Evolutionary conservation across 2,888 invertebrate species (phyloP), one percentile per base, ranked within the genome.

Genomic region (Parnassius orleans): DNA sequence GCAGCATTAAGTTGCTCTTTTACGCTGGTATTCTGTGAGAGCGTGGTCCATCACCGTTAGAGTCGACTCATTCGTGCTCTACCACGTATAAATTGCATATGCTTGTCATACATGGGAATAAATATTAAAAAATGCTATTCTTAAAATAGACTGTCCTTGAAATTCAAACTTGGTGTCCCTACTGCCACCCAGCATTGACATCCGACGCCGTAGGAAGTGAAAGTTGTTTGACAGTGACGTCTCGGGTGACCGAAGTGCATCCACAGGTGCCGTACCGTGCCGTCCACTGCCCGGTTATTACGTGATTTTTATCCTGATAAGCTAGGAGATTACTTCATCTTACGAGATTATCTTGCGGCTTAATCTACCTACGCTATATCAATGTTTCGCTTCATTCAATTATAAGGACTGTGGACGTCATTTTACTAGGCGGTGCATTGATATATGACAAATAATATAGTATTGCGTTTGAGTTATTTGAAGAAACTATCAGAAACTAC

Each of bases 131-230:
- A 0, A 48, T n/a, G 19, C 10, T 1, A 33, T 15, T 11, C 43
- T 33, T 24, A n/a, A 11, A 11, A 33, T 41, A 53, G 53, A 53
- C 48, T 24, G 12, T 60, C 55, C 51, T 42, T 12, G 10, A 47
- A 53, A 15, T 15, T 5, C 1, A 2, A n/a, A 53, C 3, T 9
- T 50, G 43, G 62, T 53, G 12, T 50, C 41, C 53, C 44, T 57
- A 33, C 57, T 33, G 61, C 57, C 61, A 61, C 61, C 57, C 61
- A 57, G 61, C 47, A 47, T 53, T 57, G 62, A 44, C 55, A 55
- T 55, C 55, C 55, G 60, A 60, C 44, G 55, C 60, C 55, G 41
- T 55, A 60, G 60, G 60, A 62, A 62, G 62, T 62, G 62, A 62
- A 62, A 62, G 62, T 50, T 57, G 62, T 53, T 48, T 15, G 47